Conservation (phyloP, 2,797 vertebrate species). For the Rousettus madagascariensis region DNA sequence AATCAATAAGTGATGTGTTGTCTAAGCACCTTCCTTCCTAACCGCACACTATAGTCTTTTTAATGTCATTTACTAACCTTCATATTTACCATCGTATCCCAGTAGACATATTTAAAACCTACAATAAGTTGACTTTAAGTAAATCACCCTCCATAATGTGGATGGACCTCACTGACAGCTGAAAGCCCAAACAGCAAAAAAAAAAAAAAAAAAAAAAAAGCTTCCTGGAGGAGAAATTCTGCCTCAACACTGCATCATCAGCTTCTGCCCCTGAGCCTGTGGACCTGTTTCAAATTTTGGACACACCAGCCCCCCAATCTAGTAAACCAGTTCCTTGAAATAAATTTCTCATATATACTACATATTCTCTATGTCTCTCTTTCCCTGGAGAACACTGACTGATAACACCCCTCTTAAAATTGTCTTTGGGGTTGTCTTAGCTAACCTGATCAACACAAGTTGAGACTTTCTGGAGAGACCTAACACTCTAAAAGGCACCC, state of each 20-base stretch:
- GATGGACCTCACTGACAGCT: not conserved
- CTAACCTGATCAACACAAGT: not conserved
- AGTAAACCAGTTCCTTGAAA: not conserved
- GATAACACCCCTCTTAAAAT: not conserved
- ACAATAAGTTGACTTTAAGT: not conserved
- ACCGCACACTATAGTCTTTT: not conserved
- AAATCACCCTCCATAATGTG: not conserved
- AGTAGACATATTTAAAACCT: not conserved
- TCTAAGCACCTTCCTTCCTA: not conserved
- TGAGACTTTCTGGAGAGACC: not conserved
- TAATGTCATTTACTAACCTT: not conserved
- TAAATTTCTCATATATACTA: not conserved
- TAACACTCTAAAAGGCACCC: not conserved
- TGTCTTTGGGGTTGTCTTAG: not conserved
- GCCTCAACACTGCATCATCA: not conserved
- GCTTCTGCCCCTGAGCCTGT: not conserved
- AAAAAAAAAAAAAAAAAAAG: no score
- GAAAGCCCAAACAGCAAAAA: not conserved
- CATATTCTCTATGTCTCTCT: not conserved
- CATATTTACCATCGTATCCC: not conserved
- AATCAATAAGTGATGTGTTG: not conserved
- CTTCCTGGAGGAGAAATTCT: not conserved
- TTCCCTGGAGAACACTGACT: not conserved
- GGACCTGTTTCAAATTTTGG: not conserved
- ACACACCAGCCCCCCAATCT: no score